Base-by-base conservation (phyloP, 2,113 vertebrate genomes). In the Clarias batrachus region DNA sequence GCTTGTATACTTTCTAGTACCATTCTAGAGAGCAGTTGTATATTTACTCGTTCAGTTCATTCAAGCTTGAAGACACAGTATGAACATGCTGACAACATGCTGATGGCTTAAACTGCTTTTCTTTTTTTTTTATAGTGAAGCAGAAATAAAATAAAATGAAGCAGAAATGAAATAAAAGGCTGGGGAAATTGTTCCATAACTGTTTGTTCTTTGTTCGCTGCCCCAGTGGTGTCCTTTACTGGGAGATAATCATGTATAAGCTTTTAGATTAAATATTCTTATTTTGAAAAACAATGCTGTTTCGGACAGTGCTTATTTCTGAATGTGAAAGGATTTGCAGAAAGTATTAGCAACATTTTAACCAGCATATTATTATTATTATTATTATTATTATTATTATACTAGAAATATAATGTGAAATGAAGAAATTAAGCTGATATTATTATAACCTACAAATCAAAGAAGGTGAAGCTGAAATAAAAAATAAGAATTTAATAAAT, bases 41-140 rank as follows among this genome's bases (percentile, higher is more conserved):
- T 82, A 23, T 81, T 63, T 63, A 82, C 37, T 81, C 30, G n/a
- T 41, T 80, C 59, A n/a, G 10, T 27, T 82, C 41, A 17, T n/a
- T 70, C 63, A 56, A 48, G 54, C 56, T 59, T 56, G 21, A 6
- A 33, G 57, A 30, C 30, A 12, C 33, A 37, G 33, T 30, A 19
- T 48, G 48, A 23, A 19, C 70, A 8, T 30, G 16, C 41, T 70
- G 10, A 7, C 48, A 83, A 68, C 30, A 33, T 33, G 30, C 70
- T 57, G 16, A 83, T 23, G 21, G 27, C 14, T 19, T 59, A 79
- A 33, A 30, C 3, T 37, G 2, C 33, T 37, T 37, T 37, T 37
- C 3, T 37, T 82, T 54, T 37, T 37, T 37, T 37, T 37, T 82
- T 54, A 54, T 19, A 19, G 41, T 12, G 25, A 30, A 48, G 80